Base-by-base conservation (phyloP, 1,140 invertebrate genomes). In the Heliconius hewitsoni region DNA sequence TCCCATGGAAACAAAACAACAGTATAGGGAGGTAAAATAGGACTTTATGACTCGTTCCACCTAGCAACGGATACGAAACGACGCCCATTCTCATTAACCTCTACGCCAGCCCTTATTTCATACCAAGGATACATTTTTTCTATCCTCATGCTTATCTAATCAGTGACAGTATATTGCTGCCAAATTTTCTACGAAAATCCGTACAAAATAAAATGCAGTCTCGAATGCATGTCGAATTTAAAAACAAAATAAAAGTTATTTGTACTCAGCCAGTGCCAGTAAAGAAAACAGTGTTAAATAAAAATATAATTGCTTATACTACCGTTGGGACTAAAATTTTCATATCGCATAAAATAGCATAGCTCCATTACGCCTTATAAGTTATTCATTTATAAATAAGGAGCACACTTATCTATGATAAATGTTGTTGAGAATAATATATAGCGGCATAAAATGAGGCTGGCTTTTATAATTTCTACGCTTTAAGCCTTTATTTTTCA, bases 71-170 rank as follows among this genome's bases (percentile, higher is more conserved):
- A 87, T 86, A 79, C 84, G 84, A 87, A 90, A 91, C 87, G 83
- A 87, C 85, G 85, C 84, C 82, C 85, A 85, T 91, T 91, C 86
- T 90, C 88, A 91, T 92, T 91, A 90, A 89, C 89, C 88, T 84
- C 86, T 80, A 82, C 80, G 74, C 82, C 27, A 34, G 13, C 39
- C 42, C 46, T 77, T 30, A 76, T 42, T 75, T 57, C 85, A 82
- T 86, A 86, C 89, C 86, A 87, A 89, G 84, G 79, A 82, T 74
- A 83, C 85, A 86, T 77, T 82, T 71, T 86, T 89, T 86, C 71
- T 88, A 82, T 85, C 78, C 81, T 73, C 76, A 52, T 74, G 46
- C 71, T 79, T 81, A 80, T 79, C 75, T 66, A 60, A 78, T 55
- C 52, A 19, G 23, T 27, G 60, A 72, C 71, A 11, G 73, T 18